phyloP scores from a whole-genome alignment of 2,797 vertebrate species.

The Eulemur coronatus region DNA sequence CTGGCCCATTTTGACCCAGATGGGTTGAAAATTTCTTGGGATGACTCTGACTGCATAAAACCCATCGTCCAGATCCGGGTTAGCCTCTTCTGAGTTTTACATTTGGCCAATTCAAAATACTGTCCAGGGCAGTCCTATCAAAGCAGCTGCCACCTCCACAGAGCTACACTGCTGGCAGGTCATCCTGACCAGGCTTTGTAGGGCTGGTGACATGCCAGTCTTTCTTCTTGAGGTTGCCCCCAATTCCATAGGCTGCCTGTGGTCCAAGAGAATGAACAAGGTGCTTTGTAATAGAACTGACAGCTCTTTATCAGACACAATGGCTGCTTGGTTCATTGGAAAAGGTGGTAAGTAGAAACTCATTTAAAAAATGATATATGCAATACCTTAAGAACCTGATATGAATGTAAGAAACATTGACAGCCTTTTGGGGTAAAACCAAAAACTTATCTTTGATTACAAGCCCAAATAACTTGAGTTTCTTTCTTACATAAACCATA shows the following conservation, averaged over 20 bases:
- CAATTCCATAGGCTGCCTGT: not conserved
- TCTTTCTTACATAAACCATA: not conserved
- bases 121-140: not conserved
- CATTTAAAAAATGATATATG: not conserved
- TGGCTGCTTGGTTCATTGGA: not conserved
- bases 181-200: not conserved
- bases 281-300: not conserved
- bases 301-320: not conserved
- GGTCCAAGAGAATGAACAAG: not conserved
- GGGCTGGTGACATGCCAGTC: not conserved
- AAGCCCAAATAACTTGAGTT: not conserved
- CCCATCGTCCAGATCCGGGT: not conserved
- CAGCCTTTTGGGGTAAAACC: not conserved
- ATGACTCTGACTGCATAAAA: not conserved
- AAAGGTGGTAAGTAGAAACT: not conserved
- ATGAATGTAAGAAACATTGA: not conserved
- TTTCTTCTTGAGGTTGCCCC: not conserved
- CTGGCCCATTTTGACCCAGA: not conserved
- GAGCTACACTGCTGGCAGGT: not conserved
- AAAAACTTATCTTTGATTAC: not conserved
- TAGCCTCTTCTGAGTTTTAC: not conserved
- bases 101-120: not conserved
- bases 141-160: not conserved
- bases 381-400: not conserved
- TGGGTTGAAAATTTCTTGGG: not conserved